These are phyloP conservation scores for Barnardius zonarius DNA, from an alignment of 2,113 vertebrate genomes.

Conservation along the genomic window DNA sequence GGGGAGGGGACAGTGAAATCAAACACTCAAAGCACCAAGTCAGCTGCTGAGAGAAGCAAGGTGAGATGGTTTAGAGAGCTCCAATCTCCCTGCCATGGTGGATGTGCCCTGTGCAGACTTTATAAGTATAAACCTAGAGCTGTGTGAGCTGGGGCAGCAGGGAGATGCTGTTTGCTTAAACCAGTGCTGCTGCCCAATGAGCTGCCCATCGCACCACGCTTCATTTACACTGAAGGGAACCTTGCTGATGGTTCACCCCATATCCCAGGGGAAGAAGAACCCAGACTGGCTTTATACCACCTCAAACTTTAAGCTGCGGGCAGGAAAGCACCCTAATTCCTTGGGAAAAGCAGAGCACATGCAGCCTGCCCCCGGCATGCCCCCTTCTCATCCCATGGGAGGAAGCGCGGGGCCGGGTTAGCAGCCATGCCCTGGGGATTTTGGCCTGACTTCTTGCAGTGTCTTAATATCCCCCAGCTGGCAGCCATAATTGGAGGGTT, in stretches of 20 bases:
- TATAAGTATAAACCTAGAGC: background rate
- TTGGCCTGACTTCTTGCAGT: slow-evolving; percentile 5
- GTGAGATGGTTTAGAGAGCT: background rate
- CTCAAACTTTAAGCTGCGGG: background rate
- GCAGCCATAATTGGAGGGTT: slow-evolving; percentile 49
- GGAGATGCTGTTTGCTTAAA: background rate
- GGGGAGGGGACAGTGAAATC: background rate
- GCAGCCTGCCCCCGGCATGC: background rate
- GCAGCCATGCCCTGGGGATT: background rate
- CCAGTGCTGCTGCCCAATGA: background rate
- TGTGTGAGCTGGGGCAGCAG: background rate
- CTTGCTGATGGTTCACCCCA: fast-evolving
- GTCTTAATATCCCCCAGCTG: slow-evolving; percentile 48
- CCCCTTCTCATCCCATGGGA: background rate
- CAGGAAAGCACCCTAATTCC: background rate
- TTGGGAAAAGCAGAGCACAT: background rate
- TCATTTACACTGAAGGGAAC: background rate
- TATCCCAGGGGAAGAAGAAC: background rate
- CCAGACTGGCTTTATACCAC: background rate
- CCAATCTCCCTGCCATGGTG: fast-evolving
- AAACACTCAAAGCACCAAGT: background rate
- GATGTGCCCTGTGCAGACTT: background rate
- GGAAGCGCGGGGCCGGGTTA: background rate
- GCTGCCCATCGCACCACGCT: background rate
- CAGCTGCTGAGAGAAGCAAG: background rate